These are phyloP conservation scores for Apodemus speciosus DNA, from an alignment of 2,113 vertebrate genomes.

Conservation along the genomic window DNA sequence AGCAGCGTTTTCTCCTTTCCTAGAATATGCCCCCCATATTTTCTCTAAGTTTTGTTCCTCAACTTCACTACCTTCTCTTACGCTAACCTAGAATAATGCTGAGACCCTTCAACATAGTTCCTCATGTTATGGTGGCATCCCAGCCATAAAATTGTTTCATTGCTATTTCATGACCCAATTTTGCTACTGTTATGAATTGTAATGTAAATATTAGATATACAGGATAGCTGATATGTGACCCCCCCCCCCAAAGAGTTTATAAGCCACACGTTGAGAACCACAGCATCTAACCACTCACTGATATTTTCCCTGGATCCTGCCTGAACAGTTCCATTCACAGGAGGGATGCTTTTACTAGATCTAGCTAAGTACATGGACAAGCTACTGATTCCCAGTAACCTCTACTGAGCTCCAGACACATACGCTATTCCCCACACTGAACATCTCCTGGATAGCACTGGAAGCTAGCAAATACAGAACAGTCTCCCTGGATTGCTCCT, in stretches of 20 bases:
- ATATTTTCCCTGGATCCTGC: not conserved
- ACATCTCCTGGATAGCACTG: not conserved
- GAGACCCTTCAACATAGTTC: not conserved
- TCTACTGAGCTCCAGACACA: not conserved
- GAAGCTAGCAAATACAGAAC: not conserved
- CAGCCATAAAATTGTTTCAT: not conserved
- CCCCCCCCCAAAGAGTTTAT: not conserved
- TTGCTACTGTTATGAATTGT: not conserved
- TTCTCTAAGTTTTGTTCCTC: conserved; percentile 11
- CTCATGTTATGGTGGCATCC: not conserved
- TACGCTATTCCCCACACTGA: not conserved
- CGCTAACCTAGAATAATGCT: not conserved
- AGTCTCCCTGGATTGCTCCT: not conserved
- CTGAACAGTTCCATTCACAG: not conserved
- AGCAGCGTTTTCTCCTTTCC: not conserved
- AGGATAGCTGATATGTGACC: not conserved
- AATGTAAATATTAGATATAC: not conserved
- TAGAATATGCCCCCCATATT: not conserved
- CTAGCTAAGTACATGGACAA: not conserved
- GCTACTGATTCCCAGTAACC: not conserved
- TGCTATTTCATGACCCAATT: not conserved
- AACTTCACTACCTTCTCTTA: not conserved
- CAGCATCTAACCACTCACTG: not conserved
- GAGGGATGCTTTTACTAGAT: not conserved
- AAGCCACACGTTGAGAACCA: not conserved